Base-by-base conservation (phyloP, 2,888 invertebrate genomes). In the Drosophila atripex region DNA sequence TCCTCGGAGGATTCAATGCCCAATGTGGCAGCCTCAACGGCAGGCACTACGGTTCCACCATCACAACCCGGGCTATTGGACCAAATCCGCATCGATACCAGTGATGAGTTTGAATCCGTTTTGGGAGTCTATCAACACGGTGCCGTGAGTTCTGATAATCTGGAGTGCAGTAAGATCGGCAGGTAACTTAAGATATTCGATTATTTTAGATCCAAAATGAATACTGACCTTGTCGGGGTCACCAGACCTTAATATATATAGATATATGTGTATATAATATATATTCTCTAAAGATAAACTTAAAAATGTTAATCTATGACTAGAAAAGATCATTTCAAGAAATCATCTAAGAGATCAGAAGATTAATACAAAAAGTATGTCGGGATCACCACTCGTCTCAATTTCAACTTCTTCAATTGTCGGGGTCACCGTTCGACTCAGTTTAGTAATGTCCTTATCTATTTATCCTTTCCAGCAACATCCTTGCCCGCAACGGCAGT, bases 131-230 rank as follows among this genome's bases (percentile, higher is more conserved):
- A 76, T 43, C 64, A 90, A 49, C 93, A 93, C 58, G 95, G 94
- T 0, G 97, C 96, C 0, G 95, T 97, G 7, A 96, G 96, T 88
- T 94, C 96, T 0, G 97, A 97, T 89, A 94, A 94, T 0, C 92
- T 93, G 5, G 93, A 94, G 14, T 97, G 97, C 91, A 96, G 97
- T 6, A 91, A 93, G 86, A 94, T 97, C 82, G 97, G 97, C 91
- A 95, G 94, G 97, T 43, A 1, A 41, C 16, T 16, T 2, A 12
- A 38, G 0, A 35, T n/a, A 18, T 11, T 43, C 12, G 9, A 1
- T 32, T 8, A 4, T 3, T 11, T 1, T 16, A 32, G 12, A 11
- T 2, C 4, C 3, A 3, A 12, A 12, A 30, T 12, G 11, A 30
- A 30, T n/a, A n/a, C n/a, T n/a, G n/a, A n/a, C 18, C 18, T 32